phyloP scores from a whole-genome alignment of 2,888 invertebrate genomes.

The Eristalis tenax region DNA sequence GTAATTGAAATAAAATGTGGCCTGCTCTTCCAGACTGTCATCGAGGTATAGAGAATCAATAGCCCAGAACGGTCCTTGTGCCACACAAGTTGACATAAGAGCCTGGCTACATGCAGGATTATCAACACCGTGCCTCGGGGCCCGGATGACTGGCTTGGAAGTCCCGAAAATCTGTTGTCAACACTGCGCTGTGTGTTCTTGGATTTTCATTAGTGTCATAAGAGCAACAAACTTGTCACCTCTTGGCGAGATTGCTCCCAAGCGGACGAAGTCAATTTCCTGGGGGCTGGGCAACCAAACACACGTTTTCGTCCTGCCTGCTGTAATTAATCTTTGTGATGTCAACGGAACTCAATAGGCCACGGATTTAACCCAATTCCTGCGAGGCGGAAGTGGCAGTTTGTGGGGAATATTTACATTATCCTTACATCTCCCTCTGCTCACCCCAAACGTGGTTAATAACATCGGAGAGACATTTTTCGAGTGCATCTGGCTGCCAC shows the following conservation, averaged over 20 bases:
- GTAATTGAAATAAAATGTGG: slow-evolving; percentile 47
- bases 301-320: slow-evolving; percentile 1
- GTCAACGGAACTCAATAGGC: not conserved
- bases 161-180: not conserved
- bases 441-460: not conserved
- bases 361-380: not conserved
- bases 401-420: not conserved
- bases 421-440: not conserved
- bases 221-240: slow-evolving; percentile 10
- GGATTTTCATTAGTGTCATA: not conserved
- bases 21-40: slow-evolving; percentile 13
- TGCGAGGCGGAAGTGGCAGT: not conserved
- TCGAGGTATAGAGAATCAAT: slow-evolving; percentile 6
- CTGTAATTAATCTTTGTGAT: not conserved
- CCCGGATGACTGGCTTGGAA: not conserved
- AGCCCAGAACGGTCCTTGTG: slow-evolving; percentile 13
- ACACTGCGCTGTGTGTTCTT: not conserved
- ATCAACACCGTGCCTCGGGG: slow-evolving; percentile 19
- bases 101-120: slow-evolving; percentile 1
- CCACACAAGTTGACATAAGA: not conserved
- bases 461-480: not conserved
- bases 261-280: not conserved
- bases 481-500: slow-evolving; percentile 4
- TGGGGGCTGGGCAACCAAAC: slow-evolving; percentile 23
- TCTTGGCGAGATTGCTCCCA: not conserved